A percentile compares a stretch with the other conserved stretches of the same genome.
phyloP scores from a whole-genome alignment of 2,113 vertebrate genomes.

The Pygathrix nemaeus region DNA sequence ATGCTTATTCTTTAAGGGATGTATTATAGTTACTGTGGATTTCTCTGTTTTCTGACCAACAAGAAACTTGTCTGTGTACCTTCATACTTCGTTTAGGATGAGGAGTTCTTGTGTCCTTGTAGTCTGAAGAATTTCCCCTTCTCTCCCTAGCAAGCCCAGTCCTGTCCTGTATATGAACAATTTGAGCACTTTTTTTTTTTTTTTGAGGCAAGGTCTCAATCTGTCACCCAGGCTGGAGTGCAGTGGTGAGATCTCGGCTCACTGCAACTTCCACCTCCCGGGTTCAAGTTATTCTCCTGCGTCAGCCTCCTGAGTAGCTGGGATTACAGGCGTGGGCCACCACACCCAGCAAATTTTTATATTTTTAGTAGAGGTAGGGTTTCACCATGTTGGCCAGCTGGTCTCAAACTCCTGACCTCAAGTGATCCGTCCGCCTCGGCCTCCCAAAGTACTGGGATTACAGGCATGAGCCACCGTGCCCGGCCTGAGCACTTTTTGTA shows the following conservation, averaged over 20 bases:
- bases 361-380: background rate
- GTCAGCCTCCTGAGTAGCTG: background rate
- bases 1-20: constrained; percentile 46
- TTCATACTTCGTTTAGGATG: background rate
- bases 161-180: background rate
- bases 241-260: background rate
- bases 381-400: background rate
- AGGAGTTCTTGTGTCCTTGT: constrained; percentile 49
- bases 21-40: constrained; percentile 28
- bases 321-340: background rate
- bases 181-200: constrained; percentile 14
- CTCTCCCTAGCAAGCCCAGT: background rate
- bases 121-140: background rate
- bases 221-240: background rate
- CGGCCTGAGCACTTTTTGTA: background rate
- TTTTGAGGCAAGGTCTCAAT: background rate
- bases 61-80: constrained; percentile 53
- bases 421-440: rapidly evolving
- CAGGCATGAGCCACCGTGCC: background rate
- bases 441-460: background rate
- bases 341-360: background rate
- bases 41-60: constrained; percentile 33
- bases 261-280: background rate
- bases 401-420: background rate
- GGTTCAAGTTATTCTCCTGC: background rate